These are phyloP conservation scores for Sminthopsis crassicaudata DNA, from an alignment of 2,113 vertebrate species.

Conservation along the genomic window DNA sequence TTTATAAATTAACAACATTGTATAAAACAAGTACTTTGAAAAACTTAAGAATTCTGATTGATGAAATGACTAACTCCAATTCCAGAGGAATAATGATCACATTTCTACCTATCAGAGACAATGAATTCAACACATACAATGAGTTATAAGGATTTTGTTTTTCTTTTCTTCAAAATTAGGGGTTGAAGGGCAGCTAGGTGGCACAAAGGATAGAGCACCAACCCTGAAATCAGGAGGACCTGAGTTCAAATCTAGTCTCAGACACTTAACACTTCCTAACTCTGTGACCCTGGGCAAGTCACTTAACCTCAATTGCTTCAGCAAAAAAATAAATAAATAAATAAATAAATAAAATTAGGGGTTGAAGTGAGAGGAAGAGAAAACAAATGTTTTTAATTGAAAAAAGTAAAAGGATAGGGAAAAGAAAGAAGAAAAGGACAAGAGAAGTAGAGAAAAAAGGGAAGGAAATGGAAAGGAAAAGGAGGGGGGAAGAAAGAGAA, in stretches of 20 bases:
- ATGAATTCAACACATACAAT: background rate
- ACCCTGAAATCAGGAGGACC: too few species aligned
- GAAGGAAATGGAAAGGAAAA: too few species aligned
- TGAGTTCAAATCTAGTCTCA: too few species aligned
- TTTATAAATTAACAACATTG: background rate
- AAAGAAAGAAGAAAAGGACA: background rate
- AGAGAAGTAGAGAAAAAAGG: background rate
- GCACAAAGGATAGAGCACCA: too few species aligned
- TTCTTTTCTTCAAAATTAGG: background rate
- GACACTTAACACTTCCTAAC: too few species aligned
- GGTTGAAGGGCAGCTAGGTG: background rate
- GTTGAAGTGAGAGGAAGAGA: background rate
- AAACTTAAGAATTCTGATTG: background rate
- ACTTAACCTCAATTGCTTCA: too few species aligned
- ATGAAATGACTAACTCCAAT: background rate
- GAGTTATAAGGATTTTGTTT: background rate
- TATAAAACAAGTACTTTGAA: background rate
- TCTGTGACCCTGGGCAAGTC: too few species aligned
- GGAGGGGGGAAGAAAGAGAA: too few species aligned
- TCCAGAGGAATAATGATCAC: background rate
- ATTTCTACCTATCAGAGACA: background rate
- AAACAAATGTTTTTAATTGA: background rate
- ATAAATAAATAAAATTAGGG: too few species aligned
- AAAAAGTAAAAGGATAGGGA: background rate
- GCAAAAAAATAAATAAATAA: too few species aligned